These are phyloP conservation scores for Sarcophaga caerulescens DNA, from an alignment of 2,888 invertebrate species.

Conservation along the genomic window DNA sequence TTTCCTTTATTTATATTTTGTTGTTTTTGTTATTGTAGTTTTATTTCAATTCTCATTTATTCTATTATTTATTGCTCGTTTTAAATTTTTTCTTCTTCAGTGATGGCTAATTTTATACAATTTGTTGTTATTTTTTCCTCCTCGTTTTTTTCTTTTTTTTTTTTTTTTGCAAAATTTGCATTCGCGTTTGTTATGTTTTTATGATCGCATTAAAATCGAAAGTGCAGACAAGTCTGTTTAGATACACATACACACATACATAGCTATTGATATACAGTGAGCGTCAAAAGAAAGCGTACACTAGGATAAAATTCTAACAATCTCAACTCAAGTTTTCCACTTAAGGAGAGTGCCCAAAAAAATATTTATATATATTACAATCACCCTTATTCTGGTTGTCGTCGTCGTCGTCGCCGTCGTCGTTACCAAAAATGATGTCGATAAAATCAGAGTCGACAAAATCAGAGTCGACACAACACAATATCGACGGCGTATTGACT, in stretches of 20 bases:
- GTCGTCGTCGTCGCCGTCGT: too few species aligned
- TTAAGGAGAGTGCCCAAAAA: too few species aligned
- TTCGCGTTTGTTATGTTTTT: not conserved
- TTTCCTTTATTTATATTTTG: slow-evolving; percentile 7
- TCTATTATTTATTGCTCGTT: not conserved
- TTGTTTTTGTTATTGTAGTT: slow-evolving; percentile 1
- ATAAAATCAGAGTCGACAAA: too few species aligned
- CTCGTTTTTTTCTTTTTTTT: slow-evolving; percentile 23
- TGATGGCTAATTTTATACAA: not conserved
- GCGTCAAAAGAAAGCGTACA: too few species aligned
- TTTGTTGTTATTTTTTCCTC: slow-evolving; percentile 10
- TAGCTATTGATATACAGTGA: too few species aligned
- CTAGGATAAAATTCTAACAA: too few species aligned
- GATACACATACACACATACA: not conserved
- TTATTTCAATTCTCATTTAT: slow-evolving; percentile 6
- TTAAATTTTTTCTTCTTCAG: not conserved
- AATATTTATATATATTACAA: too few species aligned
- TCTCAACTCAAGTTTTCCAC: too few species aligned
- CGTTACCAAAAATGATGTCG: too few species aligned
- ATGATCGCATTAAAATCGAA: slow-evolving; percentile 42
- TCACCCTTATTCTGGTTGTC: too few species aligned
- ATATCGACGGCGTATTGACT: too few species aligned
- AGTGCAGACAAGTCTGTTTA: slow-evolving; percentile 54
- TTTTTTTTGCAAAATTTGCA: slow-evolving; percentile 4
- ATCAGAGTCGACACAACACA: too few species aligned